Evolutionary conservation across 2,113 vertebrate genomes (phyloP).

Genomic region (Pholis gunnellus): DNA sequence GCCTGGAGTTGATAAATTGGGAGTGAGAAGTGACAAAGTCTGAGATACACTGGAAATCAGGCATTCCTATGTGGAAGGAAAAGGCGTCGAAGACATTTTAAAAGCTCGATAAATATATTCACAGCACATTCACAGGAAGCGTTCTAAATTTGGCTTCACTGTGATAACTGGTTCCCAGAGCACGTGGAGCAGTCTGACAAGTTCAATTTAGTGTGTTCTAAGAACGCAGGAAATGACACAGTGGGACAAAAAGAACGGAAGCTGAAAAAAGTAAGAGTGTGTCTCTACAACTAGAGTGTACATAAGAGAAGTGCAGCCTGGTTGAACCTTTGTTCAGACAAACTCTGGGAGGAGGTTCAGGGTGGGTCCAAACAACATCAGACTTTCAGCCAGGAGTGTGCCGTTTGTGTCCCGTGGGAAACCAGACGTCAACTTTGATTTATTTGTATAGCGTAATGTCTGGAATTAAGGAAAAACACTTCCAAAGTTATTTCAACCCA

Average conservation of each 20-base stretch:
- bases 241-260: background rate
- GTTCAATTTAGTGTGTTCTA: background rate
- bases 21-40: background rate
- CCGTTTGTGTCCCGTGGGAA: background rate
- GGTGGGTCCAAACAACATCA: background rate
- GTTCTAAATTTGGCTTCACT: background rate
- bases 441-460: background rate
- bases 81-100: too few relatives aligned
- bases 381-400: too few relatives aligned
- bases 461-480: background rate
- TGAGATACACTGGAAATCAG: background rate
- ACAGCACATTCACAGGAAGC: slow-evolving; percentile 1
- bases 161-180: slow-evolving; percentile 9
- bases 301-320: background rate
- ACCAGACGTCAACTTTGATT: background rate
- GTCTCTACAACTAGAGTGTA: background rate
- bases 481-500: background rate
- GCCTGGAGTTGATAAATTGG: background rate
- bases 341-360: background rate
- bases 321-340: slow-evolving; percentile 4
- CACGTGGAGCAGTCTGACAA: slow-evolving; percentile 16
- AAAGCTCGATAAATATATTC: background rate
- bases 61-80: background rate
- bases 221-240: slow-evolving; percentile 1
- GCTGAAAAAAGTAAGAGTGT: background rate